Evolutionary conservation across 1,140 invertebrate genomes (phyloP), one percentile per base, ranked within the genome.

Genomic region (Scaptomyza pallida): DNA sequence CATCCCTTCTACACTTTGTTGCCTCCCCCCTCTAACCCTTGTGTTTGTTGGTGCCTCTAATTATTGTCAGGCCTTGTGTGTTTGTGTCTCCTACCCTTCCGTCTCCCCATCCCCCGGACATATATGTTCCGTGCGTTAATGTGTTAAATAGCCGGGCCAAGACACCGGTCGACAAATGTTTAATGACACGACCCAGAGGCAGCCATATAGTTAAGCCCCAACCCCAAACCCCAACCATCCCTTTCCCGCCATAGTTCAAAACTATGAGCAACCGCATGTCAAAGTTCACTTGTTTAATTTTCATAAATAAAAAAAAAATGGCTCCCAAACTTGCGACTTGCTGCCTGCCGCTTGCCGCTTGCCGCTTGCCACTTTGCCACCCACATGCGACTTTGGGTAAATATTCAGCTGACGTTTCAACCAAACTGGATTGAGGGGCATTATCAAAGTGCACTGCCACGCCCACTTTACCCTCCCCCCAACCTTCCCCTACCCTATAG

Each of bases 261-360:
- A 70, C 79, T 63, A 21, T 67, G 79, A 61, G 80, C 72, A 69
- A 76, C 81, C 77, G 82, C 60, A 77, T 86, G 80, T 85, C 80
- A 85, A 85, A 85, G 80, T 85, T 85, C 80, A 85, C 81, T 85
- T 85, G 81, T 85, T 85, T 85, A 80, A 85, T 86, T 85, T 86
- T 86, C 64, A 86, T 85, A 85, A 85, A 85, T 86, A 85, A 85
- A 83, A 83, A 85, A 85, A 85, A 83, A 83, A 85, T 85, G 71
- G 54, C 50, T 60, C 43, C 26, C 54, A 60, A 33, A 41, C 23
- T 12, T 19, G 48, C 45, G n/a, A 2, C 19, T 48, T 0, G n/a
- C 21, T 2, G 9, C 44, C 5, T 54, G 16, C 17, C n/a, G 1
- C 5, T 40, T 48, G n/a, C 45, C 12, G 37, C 23, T 12, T 30